Evolutionary conservation across 2,113 vertebrate genomes (phyloP).

Genomic region (Strix aluco): DNA sequence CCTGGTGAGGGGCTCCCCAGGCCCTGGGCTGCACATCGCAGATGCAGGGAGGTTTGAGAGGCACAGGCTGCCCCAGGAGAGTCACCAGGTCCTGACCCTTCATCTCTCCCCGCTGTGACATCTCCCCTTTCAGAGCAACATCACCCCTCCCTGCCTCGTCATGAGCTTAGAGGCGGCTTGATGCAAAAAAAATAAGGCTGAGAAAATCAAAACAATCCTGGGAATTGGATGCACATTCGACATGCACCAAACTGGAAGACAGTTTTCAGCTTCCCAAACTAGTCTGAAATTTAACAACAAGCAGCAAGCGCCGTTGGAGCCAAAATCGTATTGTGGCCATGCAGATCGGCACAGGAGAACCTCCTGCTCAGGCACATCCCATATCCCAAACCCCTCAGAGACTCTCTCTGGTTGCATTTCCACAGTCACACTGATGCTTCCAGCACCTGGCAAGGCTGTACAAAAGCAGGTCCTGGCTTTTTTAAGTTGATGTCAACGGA

Average conservation of each 20-base stretch:
- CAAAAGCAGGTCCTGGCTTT: background rate
- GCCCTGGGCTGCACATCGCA: background rate
- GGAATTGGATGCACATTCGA: background rate
- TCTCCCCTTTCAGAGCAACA: background rate
- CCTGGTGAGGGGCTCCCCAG: background rate
- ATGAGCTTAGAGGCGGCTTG: background rate
- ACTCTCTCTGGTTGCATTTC: background rate
- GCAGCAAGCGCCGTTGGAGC: background rate
- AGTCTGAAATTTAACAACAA: background rate
- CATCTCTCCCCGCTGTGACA: background rate
- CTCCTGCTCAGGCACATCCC: background rate
- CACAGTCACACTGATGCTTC: background rate
- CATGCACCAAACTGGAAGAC: background rate
- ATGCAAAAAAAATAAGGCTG: background rate
- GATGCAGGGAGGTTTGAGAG: background rate
- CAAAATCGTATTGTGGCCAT: accelerated
- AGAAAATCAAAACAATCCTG: background rate
- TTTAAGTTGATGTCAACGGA: no score
- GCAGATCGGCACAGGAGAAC: accelerated
- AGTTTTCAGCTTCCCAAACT: background rate
- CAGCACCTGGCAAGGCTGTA: background rate
- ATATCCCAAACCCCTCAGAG: background rate
- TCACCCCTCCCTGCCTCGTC: background rate
- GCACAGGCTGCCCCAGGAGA: background rate
- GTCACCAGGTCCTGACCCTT: background rate